Evolutionary conservation across 1,140 invertebrate genomes (phyloP), one percentile per base, ranked within the genome.

Genomic region (Manduca sexta): DNA sequence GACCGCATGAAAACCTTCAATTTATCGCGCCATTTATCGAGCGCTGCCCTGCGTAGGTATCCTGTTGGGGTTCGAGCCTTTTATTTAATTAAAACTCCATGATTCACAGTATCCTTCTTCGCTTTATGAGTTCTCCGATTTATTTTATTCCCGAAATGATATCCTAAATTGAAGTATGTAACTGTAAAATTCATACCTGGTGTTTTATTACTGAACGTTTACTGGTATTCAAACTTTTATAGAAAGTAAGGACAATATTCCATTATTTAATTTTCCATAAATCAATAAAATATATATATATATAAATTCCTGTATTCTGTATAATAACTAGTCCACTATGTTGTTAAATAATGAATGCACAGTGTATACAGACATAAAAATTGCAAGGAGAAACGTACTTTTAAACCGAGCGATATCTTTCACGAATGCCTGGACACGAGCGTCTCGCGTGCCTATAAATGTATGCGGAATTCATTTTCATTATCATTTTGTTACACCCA

Each of bases 381-480:
- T n/a, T 15, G 11, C 16, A 43, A 61, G 56, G 77, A 81, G 81
- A 84, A 81, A 81, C 69, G 58, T 62, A 61, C 56, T 64, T 66
- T 57, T 46, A 53, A 56, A 56, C 53, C 47, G 48, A 71, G 54
- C 66, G 65, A 75, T 74, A 73, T 79, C 58, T 79, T 79, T 85
- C 82, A 85, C 82, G 78, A 83, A 79, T 85, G 76, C 76, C 73
- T 82, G 74, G 56, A 59, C 64, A 74, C 67, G 50, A 47, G 30
- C 18, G 56, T 46, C 34, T 75, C 61, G 76, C 82, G 78, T 84
- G 79, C 64, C 57, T 84, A 85, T 85, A 85, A 83, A 83, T 83
- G 62, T 82, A 83, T 81, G 72, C 74, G 77, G 80, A 79, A 84
- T 85, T 84, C 78, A 77, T 72, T 85, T 84, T 85, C 82, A 83